Percentiles rank a stretch among this genome's conserved stretches.
Conservation (phyloP, 2,113 vertebrate species). For the Caretta caretta region DNA sequence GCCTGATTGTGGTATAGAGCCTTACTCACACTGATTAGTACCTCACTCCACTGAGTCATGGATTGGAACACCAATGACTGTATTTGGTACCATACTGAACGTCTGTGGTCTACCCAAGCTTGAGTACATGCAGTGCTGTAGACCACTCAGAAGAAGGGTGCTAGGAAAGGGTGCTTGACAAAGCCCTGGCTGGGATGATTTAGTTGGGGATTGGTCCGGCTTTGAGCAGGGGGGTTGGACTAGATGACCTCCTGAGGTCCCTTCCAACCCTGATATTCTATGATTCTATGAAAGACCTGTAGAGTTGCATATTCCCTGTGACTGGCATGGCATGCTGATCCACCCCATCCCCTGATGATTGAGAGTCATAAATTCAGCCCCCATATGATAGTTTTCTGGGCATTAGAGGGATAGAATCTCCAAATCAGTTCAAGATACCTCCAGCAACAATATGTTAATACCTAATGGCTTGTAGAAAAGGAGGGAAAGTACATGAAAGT, state of each 20-base stretch:
- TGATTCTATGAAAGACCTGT: neutral
- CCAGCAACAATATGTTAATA: neutral
- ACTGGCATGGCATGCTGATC: neutral
- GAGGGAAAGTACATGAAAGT: neutral
- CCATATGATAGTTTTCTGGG: neutral
- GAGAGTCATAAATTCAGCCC: neutral
- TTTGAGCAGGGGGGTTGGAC: too few relatives aligned
- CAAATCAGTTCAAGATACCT: neutral
- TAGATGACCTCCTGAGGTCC: too few relatives aligned
- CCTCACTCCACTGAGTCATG: neutral
- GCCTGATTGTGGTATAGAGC: neutral
- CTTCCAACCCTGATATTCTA: too few relatives aligned
- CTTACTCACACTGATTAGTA: neutral
- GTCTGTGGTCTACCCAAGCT: accelerated
- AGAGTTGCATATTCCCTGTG: neutral
- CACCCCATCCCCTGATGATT: neutral
- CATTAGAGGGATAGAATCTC: neutral
- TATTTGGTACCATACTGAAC: neutral
- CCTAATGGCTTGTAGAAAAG: neutral
- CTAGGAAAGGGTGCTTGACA: neutral
- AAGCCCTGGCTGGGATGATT: too few relatives aligned
- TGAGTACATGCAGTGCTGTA: neutral
- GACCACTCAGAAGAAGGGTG: neutral
- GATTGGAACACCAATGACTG: neutral
- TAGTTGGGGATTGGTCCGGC: too few relatives aligned